phyloP scores from a whole-genome alignment of 2,797 vertebrate genomes.

The Hypotaenidia philippensis region DNA sequence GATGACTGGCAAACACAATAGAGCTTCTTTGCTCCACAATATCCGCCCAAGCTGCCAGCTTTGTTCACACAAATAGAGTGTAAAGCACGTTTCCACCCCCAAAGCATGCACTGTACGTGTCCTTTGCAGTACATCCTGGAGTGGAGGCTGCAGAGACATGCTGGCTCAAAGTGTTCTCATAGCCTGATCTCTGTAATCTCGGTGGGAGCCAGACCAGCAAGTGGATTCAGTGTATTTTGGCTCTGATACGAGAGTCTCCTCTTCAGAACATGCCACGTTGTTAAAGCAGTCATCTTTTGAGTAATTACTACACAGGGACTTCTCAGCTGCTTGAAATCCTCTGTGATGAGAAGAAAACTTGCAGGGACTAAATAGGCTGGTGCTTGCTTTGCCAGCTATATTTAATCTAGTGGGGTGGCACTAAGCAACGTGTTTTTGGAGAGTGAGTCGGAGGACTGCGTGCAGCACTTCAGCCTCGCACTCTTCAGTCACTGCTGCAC shows the following conservation, averaged over 20 bases:
- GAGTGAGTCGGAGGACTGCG: background rate
- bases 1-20: constrained; percentile 73
- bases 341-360: background rate
- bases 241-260: constrained; percentile 19
- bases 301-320: background rate
- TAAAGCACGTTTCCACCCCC: constrained; percentile 72
- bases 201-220: constrained; percentile 61
- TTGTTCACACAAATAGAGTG: constrained; percentile 75
- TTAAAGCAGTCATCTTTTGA: constrained; percentile 34
- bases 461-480: background rate
- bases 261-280: constrained; percentile 46
- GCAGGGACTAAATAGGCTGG: background rate
- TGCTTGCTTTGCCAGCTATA: background rate
- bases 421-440: background rate
- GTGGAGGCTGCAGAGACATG: constrained; percentile 70
- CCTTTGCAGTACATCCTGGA: constrained; percentile 67
- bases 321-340: background rate
- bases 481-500: background rate
- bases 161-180: constrained; percentile 66
- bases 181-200: constrained; percentile 66
- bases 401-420: background rate
- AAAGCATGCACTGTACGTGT: constrained; percentile 75
- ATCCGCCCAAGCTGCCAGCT: constrained; percentile 75
- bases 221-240: constrained; percentile 61
- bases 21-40: constrained; percentile 69